A percentile compares a stretch with the other conserved stretches of the same genome.
phyloP scores from a whole-genome alignment of 2,113 vertebrate species.

The Symphodus melops region DNA sequence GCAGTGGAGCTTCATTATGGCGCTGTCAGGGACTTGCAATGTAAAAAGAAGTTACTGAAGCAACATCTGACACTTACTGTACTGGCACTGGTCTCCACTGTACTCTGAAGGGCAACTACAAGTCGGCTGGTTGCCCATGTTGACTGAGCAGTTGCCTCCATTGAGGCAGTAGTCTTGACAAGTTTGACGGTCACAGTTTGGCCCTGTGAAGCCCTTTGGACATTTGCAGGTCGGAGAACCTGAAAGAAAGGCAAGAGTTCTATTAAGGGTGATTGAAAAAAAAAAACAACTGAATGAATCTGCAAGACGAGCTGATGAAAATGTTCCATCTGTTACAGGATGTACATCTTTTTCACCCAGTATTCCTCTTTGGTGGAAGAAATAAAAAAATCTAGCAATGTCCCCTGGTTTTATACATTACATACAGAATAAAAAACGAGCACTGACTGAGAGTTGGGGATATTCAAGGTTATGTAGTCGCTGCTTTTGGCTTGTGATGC shows the following conservation, averaged over 20 bases:
- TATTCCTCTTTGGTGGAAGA: neutral
- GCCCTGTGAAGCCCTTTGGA: conserved; percentile 93
- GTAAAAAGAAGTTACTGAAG: neutral
- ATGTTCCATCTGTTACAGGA: neutral
- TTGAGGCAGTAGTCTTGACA: conserved; percentile 91
- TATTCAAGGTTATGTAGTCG: neutral
- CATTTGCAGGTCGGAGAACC: conserved; percentile 95
- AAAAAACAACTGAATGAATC: too few species aligned
- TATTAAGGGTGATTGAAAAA: too few species aligned
- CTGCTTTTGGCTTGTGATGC: neutral
- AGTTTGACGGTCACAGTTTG: conserved; percentile 88
- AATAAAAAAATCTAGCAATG: too few species aligned
- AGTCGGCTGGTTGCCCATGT: conserved; percentile 93
- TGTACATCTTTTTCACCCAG: neutral
- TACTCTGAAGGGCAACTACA: conserved; percentile 87
- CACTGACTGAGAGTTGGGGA: neutral
- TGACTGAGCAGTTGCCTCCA: conserved; percentile 91
- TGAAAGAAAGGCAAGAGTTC: conserved; percentile 49
- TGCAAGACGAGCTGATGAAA: neutral
- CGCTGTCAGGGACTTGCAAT: too few species aligned
- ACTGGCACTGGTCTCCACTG: conserved; percentile 95
- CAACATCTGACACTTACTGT: conserved; percentile 86
- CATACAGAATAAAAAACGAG: neutral
- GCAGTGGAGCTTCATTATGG: too few species aligned
- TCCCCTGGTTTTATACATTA: neutral